Evolutionary conservation across 2,888 invertebrate genomes (phyloP), one percentile per base, ranked within the genome.

Genomic region (Timandra comae): DNA sequence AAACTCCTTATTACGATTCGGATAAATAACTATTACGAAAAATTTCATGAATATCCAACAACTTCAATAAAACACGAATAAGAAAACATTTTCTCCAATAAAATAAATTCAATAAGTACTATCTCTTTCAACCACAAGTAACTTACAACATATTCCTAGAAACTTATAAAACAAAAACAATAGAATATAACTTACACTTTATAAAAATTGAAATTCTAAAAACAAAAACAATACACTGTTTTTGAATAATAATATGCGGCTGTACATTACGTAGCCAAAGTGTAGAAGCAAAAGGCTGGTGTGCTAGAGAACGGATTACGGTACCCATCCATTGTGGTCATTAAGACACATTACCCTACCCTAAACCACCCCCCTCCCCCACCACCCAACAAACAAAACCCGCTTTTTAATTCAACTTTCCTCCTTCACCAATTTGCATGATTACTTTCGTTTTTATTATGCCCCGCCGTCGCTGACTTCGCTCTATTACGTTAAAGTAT

Each of bases 361-460:
- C 49, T 43, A 41, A 34, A 30, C 30, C 33, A 38, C 44, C 38
- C 52, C 29, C 11, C 41, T 19, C 35, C 43, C 36, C 43, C 35
- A 29, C 20, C 33, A 43, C 39, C 53, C 51, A 44, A 45, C 55
- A 54, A 57, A 52, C 64, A 61, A 60, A 16, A 66, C 70, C 73
- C 71, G 73, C 72, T 79, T 82, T 84, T 85, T 85, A 86, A 86
- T 86, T 86, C 85, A 82, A 84, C 86, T 82, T 84, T 77, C 73
- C 70, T 77, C 68, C 73, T 62, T 66, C 63, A 61, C 67, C 81
- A 81, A 86, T 86, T 86, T 86, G 85, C 86, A 85, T 86, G 86
- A 86, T 86, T 84, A 84, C 85, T 84, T 81, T 82, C 78, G 71
- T 78, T 85, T 86, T 85, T 82, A 84, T 84, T 82, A 78, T 71